Conservation (phyloP, 2,797 vertebrate genomes). For the Echeneis naucrates region DNA sequence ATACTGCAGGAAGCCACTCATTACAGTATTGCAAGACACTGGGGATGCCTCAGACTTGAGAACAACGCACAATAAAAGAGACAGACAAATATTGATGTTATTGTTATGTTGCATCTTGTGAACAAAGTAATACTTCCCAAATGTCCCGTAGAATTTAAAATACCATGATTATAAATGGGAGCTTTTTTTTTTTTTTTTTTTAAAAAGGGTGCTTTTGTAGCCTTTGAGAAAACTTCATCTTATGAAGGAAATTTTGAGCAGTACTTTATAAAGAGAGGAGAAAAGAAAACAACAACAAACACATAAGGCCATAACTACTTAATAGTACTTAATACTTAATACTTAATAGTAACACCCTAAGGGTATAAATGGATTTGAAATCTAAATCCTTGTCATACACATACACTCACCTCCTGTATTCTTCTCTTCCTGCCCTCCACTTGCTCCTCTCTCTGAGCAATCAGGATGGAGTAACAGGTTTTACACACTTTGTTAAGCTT, state of each 20-base stretch:
- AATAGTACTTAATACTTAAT: too few relatives aligned
- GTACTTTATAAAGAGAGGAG: too few relatives aligned
- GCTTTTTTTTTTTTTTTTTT: too few relatives aligned
- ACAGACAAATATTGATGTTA: not conserved
- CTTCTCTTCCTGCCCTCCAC: constrained; percentile 77
- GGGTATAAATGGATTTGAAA: not conserved
- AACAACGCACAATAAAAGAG: not conserved
- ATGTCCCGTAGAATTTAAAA: not conserved
- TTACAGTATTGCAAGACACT: constrained; percentile 83
- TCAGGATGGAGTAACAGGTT: constrained; percentile 86
- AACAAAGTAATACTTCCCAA: not conserved
- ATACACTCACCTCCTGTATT: constrained; percentile 83
- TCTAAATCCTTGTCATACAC: not conserved
- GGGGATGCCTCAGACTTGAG: constrained; percentile 86
- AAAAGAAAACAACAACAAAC: too few relatives aligned
- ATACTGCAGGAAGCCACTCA: constrained; percentile 92
- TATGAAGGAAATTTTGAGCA: too few relatives aligned
- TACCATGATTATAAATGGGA: not conserved
- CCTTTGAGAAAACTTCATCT: too few relatives aligned
- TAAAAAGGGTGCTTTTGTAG: not conserved
- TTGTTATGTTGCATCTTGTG: not conserved
- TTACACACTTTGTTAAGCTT: constrained; percentile 89
- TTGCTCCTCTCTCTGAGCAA: constrained; percentile 62
- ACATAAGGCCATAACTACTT: too few relatives aligned
- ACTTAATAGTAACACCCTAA: too few relatives aligned